Base-by-base conservation (phyloP, 2,113 vertebrate species). In the Bagarius yarrelli region DNA sequence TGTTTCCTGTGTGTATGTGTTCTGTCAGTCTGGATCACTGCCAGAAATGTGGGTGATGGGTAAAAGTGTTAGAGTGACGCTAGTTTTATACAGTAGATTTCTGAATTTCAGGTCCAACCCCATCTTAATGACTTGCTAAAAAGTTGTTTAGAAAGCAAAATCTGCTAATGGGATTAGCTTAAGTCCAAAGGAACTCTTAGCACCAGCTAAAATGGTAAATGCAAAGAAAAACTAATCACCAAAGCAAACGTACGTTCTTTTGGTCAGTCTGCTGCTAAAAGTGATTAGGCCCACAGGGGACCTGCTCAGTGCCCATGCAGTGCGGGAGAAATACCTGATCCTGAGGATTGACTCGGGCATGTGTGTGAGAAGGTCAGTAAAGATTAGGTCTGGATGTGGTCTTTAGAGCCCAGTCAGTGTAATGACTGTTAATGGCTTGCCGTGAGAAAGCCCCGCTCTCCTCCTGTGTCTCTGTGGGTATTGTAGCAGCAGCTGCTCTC, bases 391-490 rank as follows among this genome's bases (percentile, higher is more conserved):
- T 88, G 85, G 88, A 88, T 89, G 88, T 87, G 87, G 88, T 87
- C 84, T 90, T 92, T 90, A 90, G 86, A 71, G 79, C 71, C 70
- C 64, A 61, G 87, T 86, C 86, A 90, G 89, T 86, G 90, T 91
- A 91, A 91, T 91, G 88, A 89, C 83, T 82, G 81, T 87, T 90
- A 91, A 91, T 90, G 89, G 88, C 87, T 88, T 76, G 82, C 18
- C 76, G 83, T 90, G 90, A 91, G 67, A 60, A 80, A 60, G 47
- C 77, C 53, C 52, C 44, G n/a, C 50, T 59, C 76, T 79, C 71
- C 73, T 79, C 55, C 67, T 76, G 73, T 80, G 56, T 80, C 78
- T 76, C 78, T 69, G 36, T 79, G 67, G 78, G 82, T 61, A 76
- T 63, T 80, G 82, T 83, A 76, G 78, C 85, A 85, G 88, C 91